A percentile compares a stretch with the other conserved stretches of the same genome.
Conservation (phyloP, 2,888 invertebrate genomes). For the Glyphotaelius pellucidus region DNA sequence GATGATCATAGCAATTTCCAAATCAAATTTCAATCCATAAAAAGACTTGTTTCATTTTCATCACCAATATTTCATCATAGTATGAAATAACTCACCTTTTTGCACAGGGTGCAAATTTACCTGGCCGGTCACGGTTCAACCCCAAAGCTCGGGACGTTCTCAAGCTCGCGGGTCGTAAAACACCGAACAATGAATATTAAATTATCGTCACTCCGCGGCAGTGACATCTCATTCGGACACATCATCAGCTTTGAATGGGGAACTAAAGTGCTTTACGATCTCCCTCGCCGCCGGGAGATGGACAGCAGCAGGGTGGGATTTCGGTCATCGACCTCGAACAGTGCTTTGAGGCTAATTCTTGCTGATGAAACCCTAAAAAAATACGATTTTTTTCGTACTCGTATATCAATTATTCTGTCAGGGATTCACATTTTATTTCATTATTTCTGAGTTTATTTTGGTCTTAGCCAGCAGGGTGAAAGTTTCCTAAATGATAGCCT, state of each 20-base stretch:
- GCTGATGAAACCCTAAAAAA: no score
- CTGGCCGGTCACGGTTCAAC: background rate
- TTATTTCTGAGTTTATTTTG: no score
- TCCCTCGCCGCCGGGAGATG: background rate
- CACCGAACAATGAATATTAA: slow-evolving; percentile 59
- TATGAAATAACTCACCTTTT: background rate
- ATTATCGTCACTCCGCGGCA: slow-evolving; percentile 52
- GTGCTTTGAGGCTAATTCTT: background rate
- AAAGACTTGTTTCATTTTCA: background rate
- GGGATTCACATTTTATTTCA: no score
- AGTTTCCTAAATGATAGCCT: no score
- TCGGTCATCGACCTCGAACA: background rate
- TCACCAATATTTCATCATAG: background rate
- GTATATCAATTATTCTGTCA: no score
- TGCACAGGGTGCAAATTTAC: background rate
- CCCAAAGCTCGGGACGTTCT: background rate
- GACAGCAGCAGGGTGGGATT: background rate
- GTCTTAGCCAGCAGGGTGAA: no score
- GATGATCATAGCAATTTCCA: background rate
- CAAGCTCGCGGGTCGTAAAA: slow-evolving; percentile 54
- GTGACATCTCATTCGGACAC: slow-evolving; percentile 56
- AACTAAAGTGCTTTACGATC: slow-evolving; percentile 44
- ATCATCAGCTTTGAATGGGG: slow-evolving; percentile 50
- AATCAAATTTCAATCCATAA: background rate
- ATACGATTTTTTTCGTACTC: no score